Conservation (phyloP, 2,797 vertebrate species). For the Dendrocincla tyrannina region DNA sequence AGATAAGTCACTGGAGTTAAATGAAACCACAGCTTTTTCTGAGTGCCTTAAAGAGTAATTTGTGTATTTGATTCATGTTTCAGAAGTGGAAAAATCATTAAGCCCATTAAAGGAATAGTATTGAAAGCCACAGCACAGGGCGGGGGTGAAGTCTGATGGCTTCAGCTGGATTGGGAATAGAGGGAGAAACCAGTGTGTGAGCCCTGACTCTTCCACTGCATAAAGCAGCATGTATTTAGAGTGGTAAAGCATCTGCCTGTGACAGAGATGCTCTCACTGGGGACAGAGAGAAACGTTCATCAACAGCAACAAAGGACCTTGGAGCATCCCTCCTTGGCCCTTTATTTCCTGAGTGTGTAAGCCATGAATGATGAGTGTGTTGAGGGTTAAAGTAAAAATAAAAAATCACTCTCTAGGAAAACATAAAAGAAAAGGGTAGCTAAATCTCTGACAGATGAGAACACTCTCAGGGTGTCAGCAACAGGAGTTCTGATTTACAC, state of each 20-base stretch:
- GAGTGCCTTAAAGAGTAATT: neutral
- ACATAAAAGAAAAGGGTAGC: slow-evolving; percentile 42
- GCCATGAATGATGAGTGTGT: slow-evolving; percentile 57
- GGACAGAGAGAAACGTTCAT: slow-evolving; percentile 51
- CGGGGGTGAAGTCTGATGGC: neutral
- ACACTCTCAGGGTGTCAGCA: slow-evolving; percentile 53
- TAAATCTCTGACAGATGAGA: slow-evolving; percentile 67
- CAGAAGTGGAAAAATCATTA: slow-evolving; percentile 48
- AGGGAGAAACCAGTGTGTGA: neutral
- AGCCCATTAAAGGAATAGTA: neutral
- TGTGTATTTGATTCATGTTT: slow-evolving; percentile 10
- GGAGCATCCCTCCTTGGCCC: slow-evolving; percentile 60
- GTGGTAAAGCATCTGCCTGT: slow-evolving; percentile 47
- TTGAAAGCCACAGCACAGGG: neutral
- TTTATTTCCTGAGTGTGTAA: slow-evolving; percentile 52
- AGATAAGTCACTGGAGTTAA: neutral
- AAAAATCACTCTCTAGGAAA: slow-evolving; percentile 61
- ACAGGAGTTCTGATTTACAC: slow-evolving; percentile 68
- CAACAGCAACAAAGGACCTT: slow-evolving; percentile 64
- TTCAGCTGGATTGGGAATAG: neutral
- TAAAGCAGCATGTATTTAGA: slow-evolving; percentile 11
- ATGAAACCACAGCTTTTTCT: neutral
- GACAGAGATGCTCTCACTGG: slow-evolving; percentile 52
- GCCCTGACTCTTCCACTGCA: neutral
- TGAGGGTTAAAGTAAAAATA: slow-evolving; percentile 64